Evolutionary conservation across 1,140 invertebrate genomes (phyloP), one percentile per base, ranked within the genome.

Genomic region (Condylostylus longicornis): DNA sequence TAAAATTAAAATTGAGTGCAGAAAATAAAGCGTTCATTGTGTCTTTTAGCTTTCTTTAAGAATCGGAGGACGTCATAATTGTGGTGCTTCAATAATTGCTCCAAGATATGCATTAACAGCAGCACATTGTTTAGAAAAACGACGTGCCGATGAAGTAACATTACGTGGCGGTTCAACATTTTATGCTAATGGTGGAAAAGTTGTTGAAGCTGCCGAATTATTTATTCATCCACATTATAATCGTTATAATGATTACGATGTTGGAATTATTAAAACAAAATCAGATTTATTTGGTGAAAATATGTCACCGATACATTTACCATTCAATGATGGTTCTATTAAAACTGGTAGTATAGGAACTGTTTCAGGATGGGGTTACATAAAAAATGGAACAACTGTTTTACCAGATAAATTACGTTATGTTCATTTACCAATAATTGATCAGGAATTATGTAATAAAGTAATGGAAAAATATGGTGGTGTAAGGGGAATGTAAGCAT

Each of bases 31-130:
- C n/a, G 7, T 25, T 25, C n/a, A 25, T 25, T 8, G 7, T n/a
- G 7, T 8, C 23, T 25, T 25, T 8, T 25, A 25, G 23, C 23
- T 25, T 8, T 31, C 29, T 13, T 13, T 31, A 13, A 10, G 29
- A 13, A 17, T 31, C 7, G 15, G 9, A 6, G 29, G 29, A 31
- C 29, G 29, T 7, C 29, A 31, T 14, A 18, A 14, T 5, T 43
- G 42, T 32, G 37, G 42, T 9, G 42, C 35, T 3, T 25, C 42
- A 8, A 29, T 43, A 19, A 40, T 43, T 17, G 33, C 22, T 33
- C 15, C 29, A 5, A 6, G 15, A 3, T 33, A 25, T 18, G 37
- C 37, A 25, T 20, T 43, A 25, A 43, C 42, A 19, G 42, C 42
- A 17, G 35, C 42, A 7, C 42, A 43, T 23, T 43, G 42, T 15